Evolutionary conservation across 1,140 invertebrate species (phyloP).

Genomic region (Scaptomyza pallida): DNA sequence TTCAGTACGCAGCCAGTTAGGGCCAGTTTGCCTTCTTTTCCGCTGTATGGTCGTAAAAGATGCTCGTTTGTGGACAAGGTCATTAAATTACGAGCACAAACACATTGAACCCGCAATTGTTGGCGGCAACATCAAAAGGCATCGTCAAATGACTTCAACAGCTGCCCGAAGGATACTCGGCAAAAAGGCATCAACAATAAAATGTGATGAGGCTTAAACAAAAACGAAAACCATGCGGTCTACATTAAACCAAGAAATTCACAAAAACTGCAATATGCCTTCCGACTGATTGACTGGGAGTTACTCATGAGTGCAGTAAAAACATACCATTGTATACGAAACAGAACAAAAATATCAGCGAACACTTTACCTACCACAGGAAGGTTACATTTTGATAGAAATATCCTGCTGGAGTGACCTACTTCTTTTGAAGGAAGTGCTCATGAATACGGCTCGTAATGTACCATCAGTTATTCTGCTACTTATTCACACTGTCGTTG

Average conservation of each 20-base stretch:
- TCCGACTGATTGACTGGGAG: not conserved
- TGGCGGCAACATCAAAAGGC: conserved; percentile 61
- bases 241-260: conserved; percentile 57
- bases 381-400: too few species aligned
- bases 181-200: conserved; percentile 53
- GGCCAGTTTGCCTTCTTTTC: not conserved
- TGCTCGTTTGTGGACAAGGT: conserved; percentile 53
- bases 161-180: conserved; percentile 19
- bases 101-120: conserved; percentile 61
- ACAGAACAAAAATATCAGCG: not conserved
- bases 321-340: not conserved
- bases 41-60: conserved; percentile 47
- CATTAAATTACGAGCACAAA: conserved; percentile 56
- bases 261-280: too few species aligned
- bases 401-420: too few species aligned
- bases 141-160: conserved; percentile 64
- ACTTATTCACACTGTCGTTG: not conserved
- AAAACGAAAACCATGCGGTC: conserved; percentile 62
- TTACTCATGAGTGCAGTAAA: conserved; percentile 4
- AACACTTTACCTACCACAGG: too few species aligned
- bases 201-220: conserved; percentile 55
- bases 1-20: conserved; percentile 12
- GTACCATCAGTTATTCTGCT: not conserved
- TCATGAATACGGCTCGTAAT: not conserved
- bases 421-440: too few species aligned